A percentile compares a stretch with the other conserved stretches of the same genome.
phyloP scores from a whole-genome alignment of 2,888 invertebrate genomes.

The Luperina testacea region DNA sequence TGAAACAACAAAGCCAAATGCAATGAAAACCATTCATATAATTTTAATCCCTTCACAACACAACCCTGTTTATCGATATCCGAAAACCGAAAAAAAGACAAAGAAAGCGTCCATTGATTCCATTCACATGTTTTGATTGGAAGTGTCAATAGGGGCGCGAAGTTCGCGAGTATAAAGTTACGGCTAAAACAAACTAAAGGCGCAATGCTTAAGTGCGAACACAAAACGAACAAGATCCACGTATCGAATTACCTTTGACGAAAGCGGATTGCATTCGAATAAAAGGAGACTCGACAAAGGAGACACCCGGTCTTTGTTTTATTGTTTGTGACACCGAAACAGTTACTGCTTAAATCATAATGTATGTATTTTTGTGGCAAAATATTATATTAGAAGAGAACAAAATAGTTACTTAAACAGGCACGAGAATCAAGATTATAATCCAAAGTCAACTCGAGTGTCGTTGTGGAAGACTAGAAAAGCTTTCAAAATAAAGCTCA shows the following conservation, averaged over 20 bases:
- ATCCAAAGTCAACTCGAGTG: neutral
- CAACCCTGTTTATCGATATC: conserved; percentile 46
- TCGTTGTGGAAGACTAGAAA: neutral
- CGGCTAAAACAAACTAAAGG: conserved; percentile 86
- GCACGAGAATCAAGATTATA: neutral
- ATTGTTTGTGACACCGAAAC: conserved; percentile 61
- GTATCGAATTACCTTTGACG: conserved; percentile 88
- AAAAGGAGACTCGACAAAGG: conserved; percentile 75
- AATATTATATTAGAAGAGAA: neutral
- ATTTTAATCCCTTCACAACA: conserved; percentile 37
- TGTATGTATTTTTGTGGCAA: neutral
- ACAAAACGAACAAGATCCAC: conserved; percentile 86
- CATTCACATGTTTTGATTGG: conserved; percentile 85
- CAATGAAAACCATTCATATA: conserved; percentile 2
- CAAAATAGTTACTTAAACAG: neutral
- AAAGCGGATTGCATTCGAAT: conserved; percentile 85
- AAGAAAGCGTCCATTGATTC: conserved; percentile 58
- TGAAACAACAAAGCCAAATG: neutral
- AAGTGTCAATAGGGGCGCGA: conserved; percentile 89
- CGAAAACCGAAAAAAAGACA: conserved; percentile 43
- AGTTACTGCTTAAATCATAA: conserved; percentile 42
- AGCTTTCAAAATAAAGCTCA: neutral
- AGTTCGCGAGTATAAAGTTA: conserved; percentile 84
- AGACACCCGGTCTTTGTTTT: conserved; percentile 65
- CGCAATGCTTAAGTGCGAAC: conserved; percentile 87